Evolutionary conservation across 2,113 vertebrate genomes (phyloP).

Genomic region (Nibea coibor): DNA sequence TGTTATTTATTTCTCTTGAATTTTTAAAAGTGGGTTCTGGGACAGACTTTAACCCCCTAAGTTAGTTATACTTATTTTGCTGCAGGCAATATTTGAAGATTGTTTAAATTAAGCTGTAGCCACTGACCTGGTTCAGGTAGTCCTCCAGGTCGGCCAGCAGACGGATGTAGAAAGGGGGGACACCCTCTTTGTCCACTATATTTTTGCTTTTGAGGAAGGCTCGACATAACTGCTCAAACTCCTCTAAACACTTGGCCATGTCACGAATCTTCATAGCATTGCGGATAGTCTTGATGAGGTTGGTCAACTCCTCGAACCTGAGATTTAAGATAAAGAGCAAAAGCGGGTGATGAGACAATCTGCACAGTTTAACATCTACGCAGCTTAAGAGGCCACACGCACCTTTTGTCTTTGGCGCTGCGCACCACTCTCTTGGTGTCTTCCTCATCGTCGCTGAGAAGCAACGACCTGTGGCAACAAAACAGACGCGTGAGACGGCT

Average conservation of each 20-base stretch:
- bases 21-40: neutral
- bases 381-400: neutral
- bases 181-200: slow-evolving; percentile 93
- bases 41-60: neutral
- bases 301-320: slow-evolving; percentile 94
- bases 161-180: slow-evolving; percentile 91
- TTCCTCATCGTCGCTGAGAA: slow-evolving; percentile 94
- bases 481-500: neutral
- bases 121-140: slow-evolving; percentile 90
- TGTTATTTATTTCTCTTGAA: neutral
- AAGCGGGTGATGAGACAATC: neutral
- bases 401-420: slow-evolving; percentile 95
- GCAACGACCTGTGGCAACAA: slow-evolving; percentile 81
- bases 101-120: neutral
- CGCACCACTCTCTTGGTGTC: slow-evolving; percentile 93
- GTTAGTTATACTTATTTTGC: neutral
- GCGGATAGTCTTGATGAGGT: slow-evolving; percentile 93
- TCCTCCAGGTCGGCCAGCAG: slow-evolving; percentile 92
- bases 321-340: neutral
- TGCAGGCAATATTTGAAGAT: neutral
- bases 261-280: slow-evolving; percentile 96
- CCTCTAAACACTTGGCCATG: slow-evolving; percentile 93
- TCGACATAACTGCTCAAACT: slow-evolving; percentile 92
- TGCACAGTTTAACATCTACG: accelerated
- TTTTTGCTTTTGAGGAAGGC: slow-evolving; percentile 92